A percentile compares a stretch with the other conserved stretches of the same genome.
Evolutionary conservation across 1,140 invertebrate genomes (phyloP).

Genomic region (Zaprionus taronus): DNA sequence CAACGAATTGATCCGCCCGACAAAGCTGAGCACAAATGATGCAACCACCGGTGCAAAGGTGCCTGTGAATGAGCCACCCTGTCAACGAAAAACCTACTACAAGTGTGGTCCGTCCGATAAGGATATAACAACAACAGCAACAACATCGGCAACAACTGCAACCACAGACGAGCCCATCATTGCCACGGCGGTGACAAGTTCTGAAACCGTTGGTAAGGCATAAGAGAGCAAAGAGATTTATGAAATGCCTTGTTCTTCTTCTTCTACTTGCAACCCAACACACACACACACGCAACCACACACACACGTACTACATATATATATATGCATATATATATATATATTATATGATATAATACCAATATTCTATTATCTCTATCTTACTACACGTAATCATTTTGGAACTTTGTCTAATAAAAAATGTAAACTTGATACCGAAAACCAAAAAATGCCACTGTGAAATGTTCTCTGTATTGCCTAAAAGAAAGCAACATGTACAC

Average conservation of each 20-base stretch:
- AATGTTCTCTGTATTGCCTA: slow-evolving; percentile 39
- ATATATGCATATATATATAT: slow-evolving; percentile 2
- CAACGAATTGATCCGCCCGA: slow-evolving; percentile 44
- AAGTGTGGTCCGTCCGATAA: slow-evolving; percentile 71
- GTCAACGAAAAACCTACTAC: slow-evolving; percentile 71
- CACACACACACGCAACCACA: slow-evolving; percentile 15
- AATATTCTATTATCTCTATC: slow-evolving; percentile 25
- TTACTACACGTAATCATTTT: slow-evolving; percentile 47
- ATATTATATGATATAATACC: slow-evolving; percentile 12
- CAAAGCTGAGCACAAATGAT: slow-evolving; percentile 65
- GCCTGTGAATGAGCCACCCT: slow-evolving; percentile 56
- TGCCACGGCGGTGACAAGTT: slow-evolving; percentile 45
- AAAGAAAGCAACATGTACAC: slow-evolving; percentile 23
- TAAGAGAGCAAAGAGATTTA: slow-evolving; percentile 16
- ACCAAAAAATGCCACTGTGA: slow-evolving; percentile 31
- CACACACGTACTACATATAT: slow-evolving; percentile 14
- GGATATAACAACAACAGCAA: not conserved
- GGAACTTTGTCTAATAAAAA: slow-evolving; percentile 52
- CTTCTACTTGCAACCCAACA: slow-evolving; percentile 18
- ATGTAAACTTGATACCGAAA: slow-evolving; percentile 35
- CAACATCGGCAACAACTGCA: not conserved
- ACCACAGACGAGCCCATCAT: slow-evolving; percentile 1
- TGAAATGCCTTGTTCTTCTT: slow-evolving; percentile 22
- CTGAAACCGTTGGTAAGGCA: slow-evolving; percentile 59
- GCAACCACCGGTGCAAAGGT: slow-evolving; percentile 31